Percentiles rank a stretch among this genome's conserved stretches.
phyloP scores from a whole-genome alignment of 2,113 vertebrate genomes.

The Amphilophus citrinellus region DNA sequence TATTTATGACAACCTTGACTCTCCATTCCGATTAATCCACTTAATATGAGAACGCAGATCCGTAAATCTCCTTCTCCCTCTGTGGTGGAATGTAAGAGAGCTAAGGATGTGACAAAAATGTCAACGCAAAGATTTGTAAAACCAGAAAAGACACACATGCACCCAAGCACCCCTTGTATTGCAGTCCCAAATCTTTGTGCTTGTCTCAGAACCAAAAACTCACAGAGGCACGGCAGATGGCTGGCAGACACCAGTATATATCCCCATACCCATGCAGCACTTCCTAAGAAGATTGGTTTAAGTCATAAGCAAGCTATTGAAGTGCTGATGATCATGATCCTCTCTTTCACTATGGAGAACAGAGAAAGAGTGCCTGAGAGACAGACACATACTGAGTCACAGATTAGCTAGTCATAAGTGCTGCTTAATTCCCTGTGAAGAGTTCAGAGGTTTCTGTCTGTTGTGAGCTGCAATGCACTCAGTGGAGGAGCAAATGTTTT shows the following conservation, averaged over 20 bases:
- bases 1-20: slow-evolving; percentile 79
- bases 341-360: slow-evolving; percentile 45
- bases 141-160: not conserved
- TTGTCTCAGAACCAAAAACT: slow-evolving; percentile 34
- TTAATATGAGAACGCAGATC: slow-evolving; percentile 76
- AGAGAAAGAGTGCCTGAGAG: slow-evolving; percentile 36
- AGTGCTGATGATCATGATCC: slow-evolving; percentile 61
- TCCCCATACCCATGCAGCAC: slow-evolving; percentile 5
- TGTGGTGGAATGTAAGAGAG: slow-evolving; percentile 49
- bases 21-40: slow-evolving; percentile 80
- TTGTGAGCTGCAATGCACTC: slow-evolving; percentile 13
- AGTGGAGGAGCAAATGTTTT: slow-evolving; percentile 22
- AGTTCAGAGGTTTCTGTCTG: slow-evolving; percentile 44
- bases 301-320: slow-evolving; percentile 59
- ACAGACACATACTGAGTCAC: slow-evolving; percentile 50
- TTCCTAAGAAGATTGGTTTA: slow-evolving; percentile 56
- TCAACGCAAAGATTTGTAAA: slow-evolving; percentile 54
- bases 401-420: slow-evolving; percentile 60
- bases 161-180: slow-evolving; percentile 29
- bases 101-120: slow-evolving; percentile 69
- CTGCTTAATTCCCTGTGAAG: slow-evolving; percentile 52
- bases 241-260: slow-evolving; percentile 33
- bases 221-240: slow-evolving; percentile 33
- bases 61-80: slow-evolving; percentile 68
- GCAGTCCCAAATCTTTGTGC: slow-evolving; percentile 17